These are phyloP conservation scores for Noctua pronuba DNA, from an alignment of 2,888 invertebrate genomes.

Conservation along the genomic window DNA sequence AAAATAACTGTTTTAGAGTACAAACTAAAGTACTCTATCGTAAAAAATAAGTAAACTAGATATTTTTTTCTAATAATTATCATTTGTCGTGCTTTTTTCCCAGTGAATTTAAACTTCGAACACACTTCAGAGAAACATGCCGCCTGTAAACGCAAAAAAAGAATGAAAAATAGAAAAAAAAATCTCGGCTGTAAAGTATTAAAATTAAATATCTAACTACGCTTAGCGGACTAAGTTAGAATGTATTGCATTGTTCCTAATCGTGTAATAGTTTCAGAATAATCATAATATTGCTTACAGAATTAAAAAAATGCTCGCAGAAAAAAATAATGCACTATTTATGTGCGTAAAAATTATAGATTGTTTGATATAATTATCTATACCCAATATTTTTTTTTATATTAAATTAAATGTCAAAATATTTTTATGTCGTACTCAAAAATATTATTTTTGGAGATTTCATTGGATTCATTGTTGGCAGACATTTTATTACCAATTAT, in stretches of 20 bases:
- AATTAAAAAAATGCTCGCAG: constrained; percentile 75
- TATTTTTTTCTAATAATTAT: constrained; percentile 57
- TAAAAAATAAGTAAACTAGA: constrained; percentile 51
- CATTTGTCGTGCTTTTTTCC: constrained; percentile 59
- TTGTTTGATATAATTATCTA: constrained; percentile 65
- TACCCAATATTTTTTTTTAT: constrained; percentile 53
- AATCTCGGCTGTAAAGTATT: constrained; percentile 75
- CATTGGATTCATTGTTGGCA: not conserved
- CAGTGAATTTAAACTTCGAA: constrained; percentile 60
- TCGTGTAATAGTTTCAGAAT: constrained; percentile 72
- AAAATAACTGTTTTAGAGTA: constrained; percentile 34
- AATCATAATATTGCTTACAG: constrained; percentile 71
- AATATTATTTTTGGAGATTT: constrained; percentile 25
- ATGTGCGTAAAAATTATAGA: constrained; percentile 75
- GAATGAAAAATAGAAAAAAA: constrained; percentile 69
- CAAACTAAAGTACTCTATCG: constrained; percentile 31
- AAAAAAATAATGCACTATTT: constrained; percentile 78
- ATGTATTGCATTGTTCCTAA: constrained; percentile 85
- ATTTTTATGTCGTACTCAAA: constrained; percentile 50
- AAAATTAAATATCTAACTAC: constrained; percentile 81
- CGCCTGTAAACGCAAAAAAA: constrained; percentile 67
- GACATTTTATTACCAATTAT: not conserved
- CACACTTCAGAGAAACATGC: constrained; percentile 43
- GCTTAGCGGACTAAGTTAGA: constrained; percentile 81
- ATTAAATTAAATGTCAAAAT: constrained; percentile 62